Conservation (phyloP, 2,113 vertebrate species). For the Tachuris rubrigastra region DNA sequence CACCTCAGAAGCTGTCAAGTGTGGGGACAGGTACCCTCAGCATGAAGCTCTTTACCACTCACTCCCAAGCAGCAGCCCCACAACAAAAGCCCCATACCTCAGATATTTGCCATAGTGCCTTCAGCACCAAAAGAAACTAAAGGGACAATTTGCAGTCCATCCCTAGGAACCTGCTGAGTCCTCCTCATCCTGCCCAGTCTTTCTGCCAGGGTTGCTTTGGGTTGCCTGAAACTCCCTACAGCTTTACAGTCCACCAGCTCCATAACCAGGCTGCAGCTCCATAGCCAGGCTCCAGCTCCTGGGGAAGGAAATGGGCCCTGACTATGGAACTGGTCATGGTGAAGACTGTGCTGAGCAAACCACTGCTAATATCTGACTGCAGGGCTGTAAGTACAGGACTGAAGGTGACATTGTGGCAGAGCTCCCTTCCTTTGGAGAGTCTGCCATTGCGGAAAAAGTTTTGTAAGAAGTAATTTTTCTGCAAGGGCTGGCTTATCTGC, state of each 20-base stretch:
- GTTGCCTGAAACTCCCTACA: background rate
- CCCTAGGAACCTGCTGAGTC: background rate
- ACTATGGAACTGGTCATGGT: fast-evolving
- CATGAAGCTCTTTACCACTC: background rate
- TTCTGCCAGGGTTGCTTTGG: background rate
- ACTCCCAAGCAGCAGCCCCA: background rate
- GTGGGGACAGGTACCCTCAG: background rate
- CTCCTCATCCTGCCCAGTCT: background rate
- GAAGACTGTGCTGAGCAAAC: background rate
- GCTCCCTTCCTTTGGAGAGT: background rate
- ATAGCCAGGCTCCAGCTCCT: background rate
- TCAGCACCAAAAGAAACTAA: background rate
- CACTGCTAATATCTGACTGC: fast-evolving
- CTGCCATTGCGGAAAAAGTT: background rate
- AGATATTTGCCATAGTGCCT: background rate
- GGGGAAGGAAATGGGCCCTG: fast-evolving
- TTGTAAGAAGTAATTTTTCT: background rate
- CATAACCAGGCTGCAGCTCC: background rate
- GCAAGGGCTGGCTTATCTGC: background rate
- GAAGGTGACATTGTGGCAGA: background rate
- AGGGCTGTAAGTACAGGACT: background rate
- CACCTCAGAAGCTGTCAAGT: background rate
- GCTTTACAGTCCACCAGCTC: background rate
- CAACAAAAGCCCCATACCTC: background rate
- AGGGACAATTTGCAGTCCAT: background rate